Evolutionary conservation across 2,888 invertebrate species (phyloP).

Genomic region (Lasioglossum morio): DNA sequence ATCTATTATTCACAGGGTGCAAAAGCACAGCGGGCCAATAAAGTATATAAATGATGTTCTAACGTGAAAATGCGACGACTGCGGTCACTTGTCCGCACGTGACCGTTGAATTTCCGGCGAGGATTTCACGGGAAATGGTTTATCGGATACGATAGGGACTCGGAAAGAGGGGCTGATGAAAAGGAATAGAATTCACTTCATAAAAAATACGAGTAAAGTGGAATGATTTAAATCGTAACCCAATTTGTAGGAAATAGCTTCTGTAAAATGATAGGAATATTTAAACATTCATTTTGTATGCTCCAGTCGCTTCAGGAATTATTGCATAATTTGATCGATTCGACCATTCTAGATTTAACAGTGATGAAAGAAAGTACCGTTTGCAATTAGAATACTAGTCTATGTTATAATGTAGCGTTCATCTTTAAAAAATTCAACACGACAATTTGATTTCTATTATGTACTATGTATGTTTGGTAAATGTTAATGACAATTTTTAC

Average conservation of each 20-base stretch:
- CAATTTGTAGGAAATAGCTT: neutral
- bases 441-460: no score
- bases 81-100: slow-evolving; percentile 67
- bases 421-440: no score
- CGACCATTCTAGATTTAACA: neutral
- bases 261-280: neutral
- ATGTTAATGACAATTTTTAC: no score
- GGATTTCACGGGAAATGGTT: slow-evolving; percentile 51
- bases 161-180: slow-evolving; percentile 22
- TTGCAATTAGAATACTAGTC: neutral
- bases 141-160: slow-evolving; percentile 34
- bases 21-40: slow-evolving; percentile 52
- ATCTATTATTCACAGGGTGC: slow-evolving; percentile 53
- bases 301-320: neutral
- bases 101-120: slow-evolving; percentile 50
- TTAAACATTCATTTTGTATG: neutral
- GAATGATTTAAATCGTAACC: neutral
- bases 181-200: slow-evolving; percentile 9
- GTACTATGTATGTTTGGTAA: no score
- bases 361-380: neutral
- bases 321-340: neutral
- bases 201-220: neutral
- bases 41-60: slow-evolving; percentile 65
- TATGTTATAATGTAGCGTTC: no score
- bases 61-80: slow-evolving; percentile 59